Evolutionary conservation across 2,113 vertebrate species (phyloP), one percentile per base, ranked within the genome.

Genomic region (Bos indicus): DNA sequence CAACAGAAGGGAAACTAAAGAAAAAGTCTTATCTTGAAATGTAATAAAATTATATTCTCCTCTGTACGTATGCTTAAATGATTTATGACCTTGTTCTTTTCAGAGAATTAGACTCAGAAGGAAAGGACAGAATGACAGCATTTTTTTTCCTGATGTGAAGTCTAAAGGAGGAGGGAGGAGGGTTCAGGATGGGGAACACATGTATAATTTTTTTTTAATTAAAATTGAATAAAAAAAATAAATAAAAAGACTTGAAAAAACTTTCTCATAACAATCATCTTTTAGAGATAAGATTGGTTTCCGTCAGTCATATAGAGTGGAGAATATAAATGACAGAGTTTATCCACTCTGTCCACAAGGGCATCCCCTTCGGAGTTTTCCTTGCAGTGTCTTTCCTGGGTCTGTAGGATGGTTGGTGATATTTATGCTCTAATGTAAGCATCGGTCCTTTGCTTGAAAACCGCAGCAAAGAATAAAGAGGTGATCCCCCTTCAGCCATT

Each of bases 231-330:
- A 36, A 36, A 36, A 36, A 36, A 36, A 36, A 36, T 36, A 36
- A 36, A 36, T 36, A 36, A 95, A 94, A 93, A 92, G 71, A 85
- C 95, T 97, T 96, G 40, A 94, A 95, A 98, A 98, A 97, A 94
- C 67, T 82, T 98, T 40, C 5, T 74, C 82, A 77, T 97, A 54
- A 57, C 92, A 95, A 30, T 96, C 95, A 78, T 94, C 81, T 98
- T 98, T 97, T 97, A 93, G 98, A 98, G 90, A 95, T 97, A 98
- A 97, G 95, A 26, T 90, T 97, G 95, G 87, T 80, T 97, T 87
- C 13, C 74, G 95, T 97, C 94, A 97, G 97, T 98, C 97, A 98
- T 95, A 83, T 54, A 83, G 91, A 98, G 78, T 71, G 64, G 91
- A 98, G 92, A 92, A 95, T 88, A 86, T 26, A 14, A 97, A 92